Percentiles rank a stretch among this genome's conserved stretches.
Evolutionary conservation across 1,140 invertebrate species (phyloP).

Genomic region (Chironomus tepperi): DNA sequence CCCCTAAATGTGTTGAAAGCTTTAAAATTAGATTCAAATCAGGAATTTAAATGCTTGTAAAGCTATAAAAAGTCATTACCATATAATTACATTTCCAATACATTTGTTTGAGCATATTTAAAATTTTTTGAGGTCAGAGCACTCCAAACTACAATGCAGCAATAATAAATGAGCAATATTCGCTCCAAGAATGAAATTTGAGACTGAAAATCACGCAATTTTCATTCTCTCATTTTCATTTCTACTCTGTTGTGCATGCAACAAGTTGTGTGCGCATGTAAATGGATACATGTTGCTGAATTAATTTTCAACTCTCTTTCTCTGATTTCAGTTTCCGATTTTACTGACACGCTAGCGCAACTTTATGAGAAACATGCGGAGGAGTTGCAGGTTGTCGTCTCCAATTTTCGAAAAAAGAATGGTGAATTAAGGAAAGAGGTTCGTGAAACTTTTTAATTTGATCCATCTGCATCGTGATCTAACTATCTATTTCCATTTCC

Average conservation of each 20-base stretch:
- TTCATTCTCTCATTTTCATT: too few species aligned
- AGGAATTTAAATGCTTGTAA: too few species aligned
- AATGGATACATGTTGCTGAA: neutral
- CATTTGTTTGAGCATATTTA: too few species aligned
- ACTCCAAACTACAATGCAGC: too few species aligned
- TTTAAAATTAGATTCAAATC: too few species aligned
- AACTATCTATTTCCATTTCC: neutral
- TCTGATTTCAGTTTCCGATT: slow-evolving; percentile 78
- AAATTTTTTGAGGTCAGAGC: too few species aligned
- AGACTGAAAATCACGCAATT: too few species aligned
- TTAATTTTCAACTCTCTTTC: neutral
- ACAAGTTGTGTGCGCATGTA: neutral
- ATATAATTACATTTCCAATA: too few species aligned
- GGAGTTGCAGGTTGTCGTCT: slow-evolving; percentile 79
- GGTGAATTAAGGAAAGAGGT: slow-evolving; percentile 81
- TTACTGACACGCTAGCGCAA: slow-evolving; percentile 82
- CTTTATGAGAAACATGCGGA: slow-evolving; percentile 88
- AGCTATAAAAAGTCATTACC: too few species aligned
- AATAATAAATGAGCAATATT: too few species aligned
- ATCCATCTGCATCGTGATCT: neutral
- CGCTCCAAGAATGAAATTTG: too few species aligned
- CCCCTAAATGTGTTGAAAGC: too few species aligned
- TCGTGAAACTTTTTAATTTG: slow-evolving; percentile 30
- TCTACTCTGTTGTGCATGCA: neutral
- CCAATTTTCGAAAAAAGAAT: slow-evolving; percentile 78